A percentile compares a stretch with the other conserved stretches of the same genome.
These are phyloP conservation scores for Dolomedes plantarius DNA, from an alignment of 2,888 invertebrate genomes.

Conservation along the genomic window DNA sequence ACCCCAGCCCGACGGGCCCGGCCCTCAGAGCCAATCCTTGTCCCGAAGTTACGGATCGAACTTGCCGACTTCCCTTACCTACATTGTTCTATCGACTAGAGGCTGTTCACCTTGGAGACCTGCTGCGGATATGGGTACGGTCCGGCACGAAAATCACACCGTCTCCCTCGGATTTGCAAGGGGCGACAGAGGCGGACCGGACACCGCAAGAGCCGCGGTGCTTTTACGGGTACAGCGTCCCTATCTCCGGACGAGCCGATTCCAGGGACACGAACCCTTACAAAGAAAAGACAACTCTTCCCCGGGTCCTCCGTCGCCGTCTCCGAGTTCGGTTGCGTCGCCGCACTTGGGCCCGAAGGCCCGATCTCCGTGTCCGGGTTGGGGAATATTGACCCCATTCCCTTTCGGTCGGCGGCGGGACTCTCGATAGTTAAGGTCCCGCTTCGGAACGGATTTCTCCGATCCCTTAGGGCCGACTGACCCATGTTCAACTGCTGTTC, in stretches of 20 bases:
- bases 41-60: slow-evolving; percentile 81
- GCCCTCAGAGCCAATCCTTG: slow-evolving; percentile 86
- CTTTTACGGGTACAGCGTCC: slow-evolving; percentile 76
- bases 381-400: slow-evolving; percentile 21
- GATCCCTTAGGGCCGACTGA: slow-evolving; percentile 77
- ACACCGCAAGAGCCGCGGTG: slow-evolving; percentile 77
- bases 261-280: slow-evolving; percentile 77
- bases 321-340: slow-evolving; percentile 77
- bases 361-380: slow-evolving; percentile 75
- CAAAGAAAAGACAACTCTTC: slow-evolving; percentile 79
- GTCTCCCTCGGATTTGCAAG: slow-evolving; percentile 28
- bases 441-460: slow-evolving; percentile 74
- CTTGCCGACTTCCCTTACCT: slow-evolving; percentile 84
- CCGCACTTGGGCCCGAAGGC: slow-evolving; percentile 73
- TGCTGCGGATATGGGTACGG: slow-evolving; percentile 82
- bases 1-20: slow-evolving; percentile 81
- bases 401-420: too few relatives aligned
- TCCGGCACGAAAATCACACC: slow-evolving; percentile 62
- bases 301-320: slow-evolving; percentile 76
- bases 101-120: slow-evolving; percentile 85
- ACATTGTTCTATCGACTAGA: slow-evolving; percentile 83
- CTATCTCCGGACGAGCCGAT: slow-evolving; percentile 77
- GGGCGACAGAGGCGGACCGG: slow-evolving; percentile 73
- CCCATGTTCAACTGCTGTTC: slow-evolving; percentile 79
- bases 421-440: too few relatives aligned